These are phyloP conservation scores for Simalia tracyae DNA, from an alignment of 2,797 vertebrate genomes.

Conservation along the genomic window DNA sequence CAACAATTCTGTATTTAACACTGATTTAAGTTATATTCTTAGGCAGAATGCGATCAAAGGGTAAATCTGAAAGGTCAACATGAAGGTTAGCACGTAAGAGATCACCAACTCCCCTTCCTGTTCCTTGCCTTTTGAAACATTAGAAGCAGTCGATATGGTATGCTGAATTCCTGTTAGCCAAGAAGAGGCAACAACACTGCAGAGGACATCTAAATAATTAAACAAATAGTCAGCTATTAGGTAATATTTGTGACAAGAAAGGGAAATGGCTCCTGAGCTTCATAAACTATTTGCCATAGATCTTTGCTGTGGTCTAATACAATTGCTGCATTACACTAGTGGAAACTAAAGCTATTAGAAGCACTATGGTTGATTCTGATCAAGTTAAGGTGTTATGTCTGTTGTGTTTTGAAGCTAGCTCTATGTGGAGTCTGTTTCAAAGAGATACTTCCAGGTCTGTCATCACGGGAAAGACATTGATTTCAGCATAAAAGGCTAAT, in stretches of 20 bases:
- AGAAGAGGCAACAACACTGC: not conserved
- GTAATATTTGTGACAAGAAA: not conserved
- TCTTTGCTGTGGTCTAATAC: not conserved
- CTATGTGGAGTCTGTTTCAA: not conserved
- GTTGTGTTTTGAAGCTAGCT: not conserved
- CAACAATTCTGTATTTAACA: not conserved
- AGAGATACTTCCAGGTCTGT: no score
- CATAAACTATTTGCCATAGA: not conserved
- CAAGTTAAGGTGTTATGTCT: not conserved
- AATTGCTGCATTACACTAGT: not conserved
- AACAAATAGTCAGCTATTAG: constrained; percentile 6
- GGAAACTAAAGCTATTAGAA: not conserved
- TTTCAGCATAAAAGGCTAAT: not conserved
- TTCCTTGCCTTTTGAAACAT: not conserved
- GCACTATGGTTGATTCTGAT: not conserved
- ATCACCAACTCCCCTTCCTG: not conserved
- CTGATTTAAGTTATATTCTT: not conserved
- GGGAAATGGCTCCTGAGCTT: not conserved
- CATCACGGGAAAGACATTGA: no score
- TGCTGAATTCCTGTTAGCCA: not conserved
- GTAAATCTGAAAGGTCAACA: not conserved
- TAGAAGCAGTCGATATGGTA: not conserved
- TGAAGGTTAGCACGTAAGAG: not conserved
- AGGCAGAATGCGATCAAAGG: not conserved
- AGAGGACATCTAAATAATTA: constrained; percentile 11